Evolutionary conservation across 1,140 invertebrate genomes (phyloP).

Genomic region (Calliphora vicina): DNA sequence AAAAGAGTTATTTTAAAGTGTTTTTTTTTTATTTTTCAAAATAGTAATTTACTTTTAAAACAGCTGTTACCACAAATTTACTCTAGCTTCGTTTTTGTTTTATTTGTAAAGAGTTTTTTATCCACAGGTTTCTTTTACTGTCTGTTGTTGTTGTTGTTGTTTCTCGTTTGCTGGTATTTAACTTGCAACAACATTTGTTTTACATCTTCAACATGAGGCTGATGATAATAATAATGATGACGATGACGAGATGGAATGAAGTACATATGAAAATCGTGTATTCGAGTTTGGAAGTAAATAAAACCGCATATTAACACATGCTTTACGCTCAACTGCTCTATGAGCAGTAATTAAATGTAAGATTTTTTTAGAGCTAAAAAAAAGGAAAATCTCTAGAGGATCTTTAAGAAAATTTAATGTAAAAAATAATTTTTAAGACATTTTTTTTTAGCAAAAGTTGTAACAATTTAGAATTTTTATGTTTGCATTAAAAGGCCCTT

Average conservation of each 20-base stretch:
- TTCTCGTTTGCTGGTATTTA: background rate
- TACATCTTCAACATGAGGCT: background rate
- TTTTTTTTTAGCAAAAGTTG: background rate
- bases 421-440: background rate
- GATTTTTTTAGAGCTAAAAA: background rate
- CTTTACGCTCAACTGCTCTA: slow-evolving; percentile 23
- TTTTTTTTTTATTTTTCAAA: background rate
- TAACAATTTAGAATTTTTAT: too few species aligned
- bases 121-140: background rate
- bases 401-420: background rate
- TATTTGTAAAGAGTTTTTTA: background rate
- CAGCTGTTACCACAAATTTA: slow-evolving; percentile 38
- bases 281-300: background rate
- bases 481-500: too few species aligned
- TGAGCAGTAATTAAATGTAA: background rate
- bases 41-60: slow-evolving; percentile 35
- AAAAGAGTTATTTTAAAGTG: background rate
- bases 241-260: background rate
- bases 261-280: background rate
- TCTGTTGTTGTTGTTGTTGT: background rate
- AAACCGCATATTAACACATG: slow-evolving; percentile 61
- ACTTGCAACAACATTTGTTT: slow-evolving; percentile 20
- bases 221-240: background rate
- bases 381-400: background rate
- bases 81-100: background rate